Percentiles rank a stretch among this genome's conserved stretches.
These are phyloP conservation scores for Sphaerodactylus townsendi DNA, from an alignment of 2,113 vertebrate genomes.

Conservation along the genomic window DNA sequence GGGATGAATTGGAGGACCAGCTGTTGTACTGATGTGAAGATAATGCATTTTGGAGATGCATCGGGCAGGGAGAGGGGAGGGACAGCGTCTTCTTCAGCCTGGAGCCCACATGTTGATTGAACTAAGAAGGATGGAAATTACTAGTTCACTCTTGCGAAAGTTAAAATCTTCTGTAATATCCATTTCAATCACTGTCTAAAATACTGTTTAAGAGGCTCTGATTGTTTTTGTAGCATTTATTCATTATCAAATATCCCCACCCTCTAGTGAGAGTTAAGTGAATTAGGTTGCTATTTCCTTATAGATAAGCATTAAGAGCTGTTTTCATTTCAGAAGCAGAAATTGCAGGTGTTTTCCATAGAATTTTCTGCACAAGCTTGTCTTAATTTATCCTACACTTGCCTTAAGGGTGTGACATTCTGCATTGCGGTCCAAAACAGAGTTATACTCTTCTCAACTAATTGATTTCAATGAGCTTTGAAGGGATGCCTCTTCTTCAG, in stretches of 20 bases:
- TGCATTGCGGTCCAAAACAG: neutral
- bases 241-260: conserved; percentile 29
- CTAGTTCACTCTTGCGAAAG: conserved; percentile 32
- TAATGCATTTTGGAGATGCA: neutral
- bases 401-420: neutral
- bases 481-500: too few relatives aligned
- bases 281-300: conserved; percentile 59
- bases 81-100: conserved; percentile 67
- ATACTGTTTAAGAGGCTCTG: conserved; percentile 32
- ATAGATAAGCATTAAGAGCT: conserved; percentile 48
- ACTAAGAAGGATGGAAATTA: conserved; percentile 46
- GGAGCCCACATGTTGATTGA: conserved; percentile 70
- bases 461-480: too few relatives aligned
- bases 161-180: conserved; percentile 44
- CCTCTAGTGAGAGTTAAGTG: conserved; percentile 40
- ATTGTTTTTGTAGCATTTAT: conserved; percentile 38
- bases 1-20: conserved; percentile 69
- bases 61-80: neutral
- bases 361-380: conserved; percentile 61
- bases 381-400: neutral
- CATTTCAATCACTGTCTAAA: conserved; percentile 43
- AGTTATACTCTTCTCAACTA: neutral
- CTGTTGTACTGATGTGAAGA: conserved; percentile 67
- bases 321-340: conserved; percentile 62
- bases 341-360: conserved; percentile 51